Conservation (phyloP, 2,113 vertebrate species). For the Podocnemis expansa region DNA sequence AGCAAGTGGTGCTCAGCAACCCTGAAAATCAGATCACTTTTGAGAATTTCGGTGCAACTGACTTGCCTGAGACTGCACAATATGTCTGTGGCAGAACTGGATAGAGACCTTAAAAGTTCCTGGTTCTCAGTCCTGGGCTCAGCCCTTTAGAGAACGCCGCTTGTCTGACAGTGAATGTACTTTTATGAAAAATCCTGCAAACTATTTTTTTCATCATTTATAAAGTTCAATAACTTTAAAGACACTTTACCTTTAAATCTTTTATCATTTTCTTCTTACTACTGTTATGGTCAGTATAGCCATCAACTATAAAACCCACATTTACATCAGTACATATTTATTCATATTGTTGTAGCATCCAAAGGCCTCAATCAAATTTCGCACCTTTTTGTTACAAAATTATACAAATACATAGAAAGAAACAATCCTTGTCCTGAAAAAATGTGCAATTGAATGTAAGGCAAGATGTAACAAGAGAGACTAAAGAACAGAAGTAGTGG, state of each 20-base stretch:
- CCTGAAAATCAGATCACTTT: too few relatives aligned
- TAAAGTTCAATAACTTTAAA: neutral
- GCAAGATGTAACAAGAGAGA: neutral
- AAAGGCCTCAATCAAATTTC: neutral
- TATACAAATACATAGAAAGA: neutral
- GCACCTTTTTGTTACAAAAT: neutral
- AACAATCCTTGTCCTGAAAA: neutral
- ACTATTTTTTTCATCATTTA: neutral
- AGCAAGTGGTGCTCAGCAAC: accelerated
- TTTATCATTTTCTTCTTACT: neutral
- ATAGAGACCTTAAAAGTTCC: neutral
- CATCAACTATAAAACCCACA: neutral
- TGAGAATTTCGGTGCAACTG: neutral
- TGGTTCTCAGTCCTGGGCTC: neutral
- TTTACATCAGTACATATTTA: neutral
- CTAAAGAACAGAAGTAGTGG: neutral
- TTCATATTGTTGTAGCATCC: neutral
- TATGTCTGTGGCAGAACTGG: neutral
- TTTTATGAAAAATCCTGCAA: neutral
- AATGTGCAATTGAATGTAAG: neutral
- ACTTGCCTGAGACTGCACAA: accelerated
- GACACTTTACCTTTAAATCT: neutral
- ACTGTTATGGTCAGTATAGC: neutral
- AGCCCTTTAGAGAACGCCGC: neutral
- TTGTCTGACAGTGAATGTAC: neutral